Base-by-base conservation (phyloP, 1,140 invertebrate species). In the silkworm (Bombyx mori) region DNA sequence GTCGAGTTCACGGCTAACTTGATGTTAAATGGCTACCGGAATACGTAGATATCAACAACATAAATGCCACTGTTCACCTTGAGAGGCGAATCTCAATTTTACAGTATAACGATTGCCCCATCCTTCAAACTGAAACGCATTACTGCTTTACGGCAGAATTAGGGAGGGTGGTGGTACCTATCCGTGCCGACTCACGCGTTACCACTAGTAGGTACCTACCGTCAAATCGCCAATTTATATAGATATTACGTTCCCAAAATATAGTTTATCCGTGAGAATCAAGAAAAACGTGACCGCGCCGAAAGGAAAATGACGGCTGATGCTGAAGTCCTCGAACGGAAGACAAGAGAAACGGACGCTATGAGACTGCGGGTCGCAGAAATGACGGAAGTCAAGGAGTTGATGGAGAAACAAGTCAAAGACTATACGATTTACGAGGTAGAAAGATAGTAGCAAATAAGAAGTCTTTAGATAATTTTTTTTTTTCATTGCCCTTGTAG, bases 191-290 rank as follows among this genome's bases (percentile, higher is more conserved):
- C 26, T 35, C 26, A 35, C 26, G 26, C 4, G 2, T 5, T 35
- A 35, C 26, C 2, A 2, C 26, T 35, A 35, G 4, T 18, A 18
- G 12, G 12, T 18, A 18, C 12, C 12, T 18, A 18, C 12, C 12
- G 4, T 35, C 26, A 35, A 35, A 35, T 35, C 26, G 4, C 26
- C 26, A 35, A 7, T 8, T 7, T 47, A n/a, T n/a, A 47, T 8
- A 47, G 5, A n/a, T 18, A 10, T 47, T 2, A 1, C 26, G 26
- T 35, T 35, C 26, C 26, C 26, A 35, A 35, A 35, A 35, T 35
- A 8, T 46, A 89, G 77, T 90, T 91, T 59, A 88, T 91, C 1
- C 80, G 86, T 54, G 90, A 91, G 59, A 91, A 91, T 64, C 79
- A 88, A 52, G 88, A 90, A 54, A 91, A 91, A 61, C 85, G 89